These are phyloP conservation scores for Aleiodes alternator DNA, from an alignment of 2,888 invertebrate species.

Conservation along the genomic window DNA sequence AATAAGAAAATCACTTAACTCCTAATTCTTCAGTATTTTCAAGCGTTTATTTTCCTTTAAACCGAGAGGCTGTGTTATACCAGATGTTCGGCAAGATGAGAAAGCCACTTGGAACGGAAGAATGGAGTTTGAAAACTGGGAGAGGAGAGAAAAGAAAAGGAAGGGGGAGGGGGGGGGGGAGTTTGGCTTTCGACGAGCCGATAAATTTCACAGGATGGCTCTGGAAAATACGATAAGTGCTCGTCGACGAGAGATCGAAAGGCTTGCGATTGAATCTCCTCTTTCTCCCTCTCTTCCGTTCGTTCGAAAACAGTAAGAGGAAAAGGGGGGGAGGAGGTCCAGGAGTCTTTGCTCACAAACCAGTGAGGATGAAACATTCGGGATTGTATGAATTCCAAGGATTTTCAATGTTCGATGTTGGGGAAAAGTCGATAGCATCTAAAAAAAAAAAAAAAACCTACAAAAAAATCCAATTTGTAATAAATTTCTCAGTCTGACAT, in stretches of 20 bases:
- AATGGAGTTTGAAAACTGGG: constrained; percentile 2
- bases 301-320: not conserved
- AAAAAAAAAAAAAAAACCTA: too few species aligned
- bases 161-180: not conserved
- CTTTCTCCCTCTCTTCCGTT: not conserved
- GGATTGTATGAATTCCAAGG: not conserved
- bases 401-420: not conserved
- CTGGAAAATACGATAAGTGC: constrained; percentile 58
- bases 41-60: too few species aligned
- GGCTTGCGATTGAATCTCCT: constrained; percentile 28
- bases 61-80: not conserved
- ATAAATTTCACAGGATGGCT: constrained; percentile 54
- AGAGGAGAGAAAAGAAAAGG: too few species aligned
- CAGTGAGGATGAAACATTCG: not conserved
- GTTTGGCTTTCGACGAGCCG: constrained; percentile 49
- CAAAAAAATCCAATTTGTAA: not conserved
- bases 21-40: too few species aligned
- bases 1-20: too few species aligned
- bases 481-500: not conserved
- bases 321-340: not conserved
- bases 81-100: constrained; percentile 1
- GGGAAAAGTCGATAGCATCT: not conserved
- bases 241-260: constrained; percentile 57
- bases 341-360: not conserved
- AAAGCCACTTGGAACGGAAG: not conserved